phyloP scores from a whole-genome alignment of 2,888 invertebrate genomes.

The Julus scanicus region DNA sequence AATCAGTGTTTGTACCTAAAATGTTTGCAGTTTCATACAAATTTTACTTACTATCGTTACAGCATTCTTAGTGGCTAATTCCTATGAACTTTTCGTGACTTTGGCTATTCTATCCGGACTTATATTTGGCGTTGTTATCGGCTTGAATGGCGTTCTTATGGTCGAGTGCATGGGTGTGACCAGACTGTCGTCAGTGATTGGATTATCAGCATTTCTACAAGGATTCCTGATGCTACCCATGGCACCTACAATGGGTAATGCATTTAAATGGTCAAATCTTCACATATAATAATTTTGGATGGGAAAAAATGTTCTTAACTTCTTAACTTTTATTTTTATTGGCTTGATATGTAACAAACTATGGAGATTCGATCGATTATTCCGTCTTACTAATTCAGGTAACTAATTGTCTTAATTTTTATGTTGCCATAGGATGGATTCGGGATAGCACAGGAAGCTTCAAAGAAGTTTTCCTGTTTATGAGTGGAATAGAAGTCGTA shows the following conservation, averaged over 20 bases:
- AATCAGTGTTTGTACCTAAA: neutral
- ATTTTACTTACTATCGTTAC: neutral
- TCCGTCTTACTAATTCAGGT: too few species aligned
- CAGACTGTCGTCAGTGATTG: constrained; percentile 54
- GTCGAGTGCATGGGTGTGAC: constrained; percentile 51
- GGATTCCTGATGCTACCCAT: constrained; percentile 50
- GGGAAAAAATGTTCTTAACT: too few species aligned
- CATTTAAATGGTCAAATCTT: neutral
- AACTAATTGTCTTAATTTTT: neutral
- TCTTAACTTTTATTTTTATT: too few species aligned
- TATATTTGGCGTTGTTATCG: constrained; percentile 31
- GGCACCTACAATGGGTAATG: constrained; percentile 48
- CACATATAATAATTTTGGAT: neutral
- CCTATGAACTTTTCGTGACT: constrained; percentile 5
- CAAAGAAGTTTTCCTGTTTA: neutral
- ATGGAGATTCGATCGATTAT: too few species aligned
- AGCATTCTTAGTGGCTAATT: constrained; percentile 45
- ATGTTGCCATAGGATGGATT: constrained; percentile 4
- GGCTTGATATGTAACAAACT: too few species aligned
- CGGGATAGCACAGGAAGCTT: constrained; percentile 43
- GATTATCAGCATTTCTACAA: constrained; percentile 51
- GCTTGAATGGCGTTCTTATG: constrained; percentile 43
- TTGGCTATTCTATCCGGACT: constrained; percentile 48
- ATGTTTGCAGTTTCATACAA: neutral
- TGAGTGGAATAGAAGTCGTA: neutral